A percentile compares a stretch with the other conserved stretches of the same genome.
Evolutionary conservation across 2,797 vertebrate species (phyloP).

Genomic region (Mergus octosetaceus): DNA sequence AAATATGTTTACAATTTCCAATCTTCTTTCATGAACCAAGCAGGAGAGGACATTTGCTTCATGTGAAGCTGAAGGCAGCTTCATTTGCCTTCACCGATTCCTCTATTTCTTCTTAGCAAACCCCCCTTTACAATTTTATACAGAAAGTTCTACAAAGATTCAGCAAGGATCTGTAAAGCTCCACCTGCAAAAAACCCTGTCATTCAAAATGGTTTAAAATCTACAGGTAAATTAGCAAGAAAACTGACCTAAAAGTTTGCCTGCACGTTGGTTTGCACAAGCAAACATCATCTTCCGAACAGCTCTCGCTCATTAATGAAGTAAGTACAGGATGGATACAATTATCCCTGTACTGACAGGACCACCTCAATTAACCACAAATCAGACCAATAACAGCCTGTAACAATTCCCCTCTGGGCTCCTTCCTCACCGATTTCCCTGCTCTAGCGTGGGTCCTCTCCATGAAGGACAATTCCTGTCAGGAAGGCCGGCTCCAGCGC

Average conservation of each 20-base stretch:
- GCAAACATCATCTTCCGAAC: neutral
- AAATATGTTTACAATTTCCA: neutral
- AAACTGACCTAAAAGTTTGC: neutral
- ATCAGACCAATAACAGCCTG: fast-evolving
- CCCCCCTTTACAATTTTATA: neutral
- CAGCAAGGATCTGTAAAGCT: neutral
- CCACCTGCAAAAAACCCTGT: neutral
- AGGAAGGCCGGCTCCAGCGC: neutral
- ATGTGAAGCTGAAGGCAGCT: no score
- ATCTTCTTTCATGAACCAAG: neutral
- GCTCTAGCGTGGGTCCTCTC: neutral
- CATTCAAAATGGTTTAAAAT: neutral
- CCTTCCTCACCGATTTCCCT: neutral
- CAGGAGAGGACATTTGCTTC: neutral
- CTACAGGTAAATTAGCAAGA: neutral
- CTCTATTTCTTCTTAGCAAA: neutral
- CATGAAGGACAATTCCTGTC: fast-evolving
- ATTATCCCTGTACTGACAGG: neutral
- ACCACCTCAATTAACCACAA: neutral
- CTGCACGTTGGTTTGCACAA: neutral
- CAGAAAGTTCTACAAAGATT: neutral
- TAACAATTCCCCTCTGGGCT: neutral
- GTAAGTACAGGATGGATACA: neutral
- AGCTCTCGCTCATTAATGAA: neutral
- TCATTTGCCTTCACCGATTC: neutral